Base-by-base conservation (phyloP, 2,113 vertebrate species). In the Holacanthus passer region DNA sequence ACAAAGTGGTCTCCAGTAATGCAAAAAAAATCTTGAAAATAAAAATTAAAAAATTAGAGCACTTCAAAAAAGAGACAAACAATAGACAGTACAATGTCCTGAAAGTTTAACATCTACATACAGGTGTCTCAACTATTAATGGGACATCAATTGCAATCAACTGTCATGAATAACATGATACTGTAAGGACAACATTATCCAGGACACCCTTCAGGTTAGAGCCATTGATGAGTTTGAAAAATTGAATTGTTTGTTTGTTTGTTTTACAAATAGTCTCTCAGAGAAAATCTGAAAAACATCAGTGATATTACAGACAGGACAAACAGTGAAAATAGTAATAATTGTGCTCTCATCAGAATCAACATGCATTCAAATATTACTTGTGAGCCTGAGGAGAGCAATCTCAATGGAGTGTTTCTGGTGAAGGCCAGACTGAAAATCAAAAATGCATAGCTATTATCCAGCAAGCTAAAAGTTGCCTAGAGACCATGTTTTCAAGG, bases 401-500 rank as follows among this genome's bases (percentile, higher is more conserved):
- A 37, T 45, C 9, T 64, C 29, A 73, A 16, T 11, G 22, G 53
- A 69, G 12, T 39, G 37, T 45, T 62, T 32, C 24, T 37, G n/a
- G 24, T 24, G 19, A 77, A 59, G 50, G 48, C 22, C 31, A 59
- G 14, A 43, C 2, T 53, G 52, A 2, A 66, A 31, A 41, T 41
- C 2, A 32, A 20, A 52, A 27, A 32, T 31, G 7, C 22, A 17
- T 16, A 17, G 1, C 14, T 24, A 4, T 64, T 35, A 47, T 69
- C 31, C 41, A 56, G 19, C 39, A 19, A 0, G 14, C 50, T 31
- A 37, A 45, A 43, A 64, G 82, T 59, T 70, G 72, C 71, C 47
- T 41, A 56, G 41, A 68, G n/a, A 75, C 64, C 27, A 68, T 0
- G 1, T 39, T 66, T 65, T 70, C 31, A 56, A 67, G 62, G 55